A percentile compares a stretch with the other conserved stretches of the same genome.
These are phyloP conservation scores for Harpalus rufipes DNA, from an alignment of 2,888 invertebrate species.

Conservation along the genomic window DNA sequence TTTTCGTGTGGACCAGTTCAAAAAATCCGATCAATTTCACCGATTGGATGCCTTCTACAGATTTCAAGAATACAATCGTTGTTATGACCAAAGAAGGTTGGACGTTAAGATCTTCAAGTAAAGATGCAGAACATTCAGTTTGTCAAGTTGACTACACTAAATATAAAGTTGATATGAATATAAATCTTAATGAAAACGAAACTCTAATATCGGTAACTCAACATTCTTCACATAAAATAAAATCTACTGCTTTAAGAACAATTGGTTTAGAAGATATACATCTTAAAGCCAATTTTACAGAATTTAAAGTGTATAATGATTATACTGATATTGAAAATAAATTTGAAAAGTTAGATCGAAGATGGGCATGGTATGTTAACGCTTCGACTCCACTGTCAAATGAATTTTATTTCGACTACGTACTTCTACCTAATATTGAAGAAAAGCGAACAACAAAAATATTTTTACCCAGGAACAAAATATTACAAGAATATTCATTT, in stretches of 20 bases:
- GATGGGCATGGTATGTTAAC: background rate
- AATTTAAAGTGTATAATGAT: background rate
- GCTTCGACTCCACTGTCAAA: background rate
- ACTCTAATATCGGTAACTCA: background rate
- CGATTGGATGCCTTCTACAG: constrained; percentile 21
- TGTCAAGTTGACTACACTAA: constrained; percentile 28
- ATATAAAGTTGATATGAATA: constrained; percentile 12
- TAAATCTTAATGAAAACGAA: constrained; percentile 14
- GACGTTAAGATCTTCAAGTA: background rate
- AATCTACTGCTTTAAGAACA: background rate
- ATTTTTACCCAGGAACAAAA: background rate
- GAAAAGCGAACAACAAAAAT: constrained; percentile 9
- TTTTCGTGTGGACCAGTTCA: constrained; percentile 64
- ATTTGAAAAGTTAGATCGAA: background rate
- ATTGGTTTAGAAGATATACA: constrained; percentile 14
- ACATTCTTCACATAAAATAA: background rate
- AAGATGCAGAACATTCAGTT: background rate
- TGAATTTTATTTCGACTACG: constrained; percentile 16
- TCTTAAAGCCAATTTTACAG: background rate
- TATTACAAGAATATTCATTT: constrained; percentile 76
- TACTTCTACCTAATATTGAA: background rate
- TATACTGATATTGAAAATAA: background rate
- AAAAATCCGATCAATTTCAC: constrained; percentile 32
- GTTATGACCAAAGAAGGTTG: constrained; percentile 26
- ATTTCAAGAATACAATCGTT: constrained; percentile 12